Percentiles rank a stretch among this genome's conserved stretches.
These are phyloP conservation scores for Calyptomena viridis DNA, from an alignment of 2,113 vertebrate species.

Conservation along the genomic window DNA sequence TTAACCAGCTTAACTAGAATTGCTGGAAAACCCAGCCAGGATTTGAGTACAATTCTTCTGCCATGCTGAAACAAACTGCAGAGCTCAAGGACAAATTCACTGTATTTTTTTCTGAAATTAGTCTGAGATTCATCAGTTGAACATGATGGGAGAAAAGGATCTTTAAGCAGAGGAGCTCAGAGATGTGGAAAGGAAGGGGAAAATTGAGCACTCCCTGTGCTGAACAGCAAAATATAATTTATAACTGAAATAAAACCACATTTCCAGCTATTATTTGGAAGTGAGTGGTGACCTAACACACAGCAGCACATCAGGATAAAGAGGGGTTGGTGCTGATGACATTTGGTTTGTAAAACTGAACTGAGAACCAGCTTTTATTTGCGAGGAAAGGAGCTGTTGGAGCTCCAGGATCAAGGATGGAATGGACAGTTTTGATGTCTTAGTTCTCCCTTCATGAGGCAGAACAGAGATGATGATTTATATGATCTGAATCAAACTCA, in stretches of 20 bases:
- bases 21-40: neutral
- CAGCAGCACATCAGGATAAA: neutral
- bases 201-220: neutral
- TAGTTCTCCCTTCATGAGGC: neutral
- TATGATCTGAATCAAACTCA: neutral
- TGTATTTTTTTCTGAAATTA: neutral
- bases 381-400: neutral
- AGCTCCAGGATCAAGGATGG: fast-evolving
- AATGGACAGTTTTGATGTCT: neutral
- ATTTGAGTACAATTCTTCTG: fast-evolving
- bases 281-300: fast-evolving
- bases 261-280: neutral
- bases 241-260: neutral
- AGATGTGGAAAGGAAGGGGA: neutral
- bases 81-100: neutral
- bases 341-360: neutral
- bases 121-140: neutral
- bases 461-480: neutral
- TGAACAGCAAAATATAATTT: neutral
- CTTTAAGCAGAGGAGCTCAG: neutral
- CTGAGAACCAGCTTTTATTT: fast-evolving
- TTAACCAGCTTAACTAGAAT: neutral
- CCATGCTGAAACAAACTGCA: neutral
- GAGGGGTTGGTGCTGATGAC: neutral
- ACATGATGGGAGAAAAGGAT: neutral